Evolutionary conservation across 2,113 vertebrate species (phyloP), one percentile per base, ranked within the genome.

Genomic region (Hymenochirus boettgeri): DNA sequence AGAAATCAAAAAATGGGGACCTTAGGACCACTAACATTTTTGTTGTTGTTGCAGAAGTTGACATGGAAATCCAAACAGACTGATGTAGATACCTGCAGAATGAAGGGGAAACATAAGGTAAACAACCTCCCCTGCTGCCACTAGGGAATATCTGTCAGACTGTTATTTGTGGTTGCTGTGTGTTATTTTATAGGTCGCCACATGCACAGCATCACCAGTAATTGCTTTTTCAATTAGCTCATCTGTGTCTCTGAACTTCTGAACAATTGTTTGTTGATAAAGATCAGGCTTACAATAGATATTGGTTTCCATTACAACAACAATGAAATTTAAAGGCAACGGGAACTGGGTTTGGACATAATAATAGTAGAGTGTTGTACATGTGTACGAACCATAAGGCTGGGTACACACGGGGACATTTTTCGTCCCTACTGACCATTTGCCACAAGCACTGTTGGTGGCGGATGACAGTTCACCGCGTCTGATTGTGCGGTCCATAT

Each of bases 41-140:
- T 73, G 77, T 42, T 77, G 75, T 77, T 85, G 76, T 82, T 71
- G 47, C 82, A 99, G 95, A 99, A 99, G 88, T 77, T 98, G 85
- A 99, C 95, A 18, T 99, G 96, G 96, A 98, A 96, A 86, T 99
- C 96, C 83, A 95, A 90, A 76, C 95, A 97, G 82, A 87, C 88
- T 51, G 96, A 99, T 60, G 93, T 99, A 84, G 95, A 99, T 83
- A 99, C 95, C 18, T 99, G 96, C 86, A 92, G 94, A 86, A 99
- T 99, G 96, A 99, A 99, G 82, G 96, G 96, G 42, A 99, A 99
- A 77, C 95, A 98, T 79, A 99, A 99, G 93, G 95, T 98, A 90
- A 42, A 73, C 71, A 74, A 80, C 83, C 81, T 80, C 71, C 84
- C 71, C 51, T 57, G 61, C 79, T 85, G 82, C 81, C 81, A 80